A percentile compares a stretch with the other conserved stretches of the same genome.
phyloP scores from a whole-genome alignment of 2,113 vertebrate species.

The Caretta caretta region DNA sequence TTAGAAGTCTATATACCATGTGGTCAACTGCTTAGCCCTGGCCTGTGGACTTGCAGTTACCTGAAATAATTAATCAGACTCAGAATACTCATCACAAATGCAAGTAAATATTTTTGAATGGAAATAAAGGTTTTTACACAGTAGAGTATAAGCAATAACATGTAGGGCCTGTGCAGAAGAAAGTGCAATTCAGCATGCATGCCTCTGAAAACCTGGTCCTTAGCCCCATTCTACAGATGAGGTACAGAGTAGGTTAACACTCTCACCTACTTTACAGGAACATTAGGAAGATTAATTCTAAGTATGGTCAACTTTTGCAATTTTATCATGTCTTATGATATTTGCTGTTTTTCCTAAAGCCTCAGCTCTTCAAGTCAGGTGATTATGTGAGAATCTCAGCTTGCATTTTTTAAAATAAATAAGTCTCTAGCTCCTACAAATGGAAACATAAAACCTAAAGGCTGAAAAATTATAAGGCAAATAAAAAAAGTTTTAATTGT shows the following conservation, averaged over 20 bases:
- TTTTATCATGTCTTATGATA: background rate
- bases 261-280: accelerated
- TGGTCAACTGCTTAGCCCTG: too few species aligned
- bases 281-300: background rate
- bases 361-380: background rate
- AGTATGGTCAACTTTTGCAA: background rate
- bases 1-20: too few species aligned
- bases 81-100: too few species aligned
- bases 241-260: too few species aligned
- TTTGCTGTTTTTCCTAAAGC: background rate
- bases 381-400: background rate
- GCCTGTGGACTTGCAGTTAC: too few species aligned
- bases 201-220: background rate
- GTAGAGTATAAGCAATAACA: background rate
- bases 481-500: background rate
- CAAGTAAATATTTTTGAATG: background rate
- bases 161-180: background rate
- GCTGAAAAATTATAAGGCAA: background rate
- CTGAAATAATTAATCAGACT: too few species aligned
- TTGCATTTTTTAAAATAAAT: background rate
- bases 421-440: background rate
- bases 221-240: background rate
- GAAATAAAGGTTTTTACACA: background rate
- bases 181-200: background rate
- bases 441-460: background rate